Evolutionary conservation across 2,888 invertebrate species (phyloP).

Genomic region (Penaeus monodon): DNA sequence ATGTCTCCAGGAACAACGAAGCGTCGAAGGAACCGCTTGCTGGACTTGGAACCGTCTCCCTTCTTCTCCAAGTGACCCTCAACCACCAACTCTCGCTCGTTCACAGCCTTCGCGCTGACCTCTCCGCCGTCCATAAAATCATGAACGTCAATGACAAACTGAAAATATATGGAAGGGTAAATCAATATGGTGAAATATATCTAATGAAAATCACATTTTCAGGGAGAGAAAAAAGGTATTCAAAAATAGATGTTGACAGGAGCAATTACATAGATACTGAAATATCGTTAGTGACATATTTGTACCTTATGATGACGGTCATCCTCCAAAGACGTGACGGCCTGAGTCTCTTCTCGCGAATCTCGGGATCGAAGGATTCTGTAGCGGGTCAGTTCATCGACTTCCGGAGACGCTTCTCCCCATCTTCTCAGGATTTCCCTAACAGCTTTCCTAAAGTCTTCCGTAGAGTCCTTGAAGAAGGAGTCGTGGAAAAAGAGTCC

Average conservation of each 20-base stretch:
- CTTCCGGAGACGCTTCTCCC: not conserved
- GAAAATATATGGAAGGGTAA: not conserved
- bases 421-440: conserved; percentile 47
- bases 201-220: too few species aligned
- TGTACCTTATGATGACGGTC: too few species aligned
- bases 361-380: conserved; percentile 34
- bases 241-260: too few species aligned
- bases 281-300: too few species aligned
- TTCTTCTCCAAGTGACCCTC: conserved; percentile 49
- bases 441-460: conserved; percentile 49
- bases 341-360: too few species aligned
- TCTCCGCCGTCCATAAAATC: conserved; percentile 47
- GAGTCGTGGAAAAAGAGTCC: too few species aligned
- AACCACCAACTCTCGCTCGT: conserved; percentile 38
- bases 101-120: conserved; percentile 45
- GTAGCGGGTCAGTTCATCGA: conserved; percentile 52
- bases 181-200: too few species aligned
- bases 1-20: conserved; percentile 41
- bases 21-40: conserved; percentile 43
- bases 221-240: too few species aligned
- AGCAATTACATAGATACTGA: too few species aligned
- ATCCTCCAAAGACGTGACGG: too few species aligned
- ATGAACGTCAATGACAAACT: conserved; percentile 51
- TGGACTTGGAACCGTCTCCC: conserved; percentile 41
- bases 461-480: conserved; percentile 44